These are phyloP conservation scores for Nowickia ferox DNA, from an alignment of 2,888 invertebrate species.

Conservation along the genomic window DNA sequence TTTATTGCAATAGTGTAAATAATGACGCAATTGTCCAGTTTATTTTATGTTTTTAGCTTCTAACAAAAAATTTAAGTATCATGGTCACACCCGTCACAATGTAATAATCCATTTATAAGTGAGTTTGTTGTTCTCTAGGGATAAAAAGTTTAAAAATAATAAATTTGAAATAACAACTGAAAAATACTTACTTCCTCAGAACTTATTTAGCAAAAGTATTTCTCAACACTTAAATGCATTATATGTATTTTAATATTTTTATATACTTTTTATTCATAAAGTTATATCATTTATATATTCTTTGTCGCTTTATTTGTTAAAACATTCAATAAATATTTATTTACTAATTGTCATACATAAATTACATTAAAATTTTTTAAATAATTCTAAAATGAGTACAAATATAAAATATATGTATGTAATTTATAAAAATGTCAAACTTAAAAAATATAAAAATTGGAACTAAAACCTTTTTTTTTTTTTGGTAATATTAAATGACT, in stretches of 20 bases:
- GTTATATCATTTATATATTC: constrained; percentile 8
- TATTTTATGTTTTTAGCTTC: no score
- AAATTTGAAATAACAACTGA: no score
- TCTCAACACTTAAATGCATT: not conserved
- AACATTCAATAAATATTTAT: constrained; percentile 65
- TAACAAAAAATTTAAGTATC: no score
- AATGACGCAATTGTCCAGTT: no score
- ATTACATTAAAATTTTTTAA: constrained; percentile 28
- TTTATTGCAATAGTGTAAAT: no score
- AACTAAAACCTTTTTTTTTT: constrained; percentile 62
- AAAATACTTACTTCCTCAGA: no score
- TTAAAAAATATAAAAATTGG: constrained; percentile 47
- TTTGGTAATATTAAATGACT: constrained; percentile 45
- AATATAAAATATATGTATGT: constrained; percentile 1
- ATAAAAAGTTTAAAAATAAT: no score
- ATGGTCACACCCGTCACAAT: no score
- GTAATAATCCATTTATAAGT: no score
- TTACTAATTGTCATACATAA: constrained; percentile 52
- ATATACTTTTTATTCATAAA: constrained; percentile 32
- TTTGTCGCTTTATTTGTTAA: constrained; percentile 42
- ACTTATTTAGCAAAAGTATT: not conserved
- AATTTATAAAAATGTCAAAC: not conserved
- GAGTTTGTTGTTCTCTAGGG: no score
- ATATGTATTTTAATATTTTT: constrained; percentile 29
- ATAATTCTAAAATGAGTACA: constrained; percentile 37